phyloP scores from a whole-genome alignment of 2,113 vertebrate genomes.

The Hemibagrus wyckioides region DNA sequence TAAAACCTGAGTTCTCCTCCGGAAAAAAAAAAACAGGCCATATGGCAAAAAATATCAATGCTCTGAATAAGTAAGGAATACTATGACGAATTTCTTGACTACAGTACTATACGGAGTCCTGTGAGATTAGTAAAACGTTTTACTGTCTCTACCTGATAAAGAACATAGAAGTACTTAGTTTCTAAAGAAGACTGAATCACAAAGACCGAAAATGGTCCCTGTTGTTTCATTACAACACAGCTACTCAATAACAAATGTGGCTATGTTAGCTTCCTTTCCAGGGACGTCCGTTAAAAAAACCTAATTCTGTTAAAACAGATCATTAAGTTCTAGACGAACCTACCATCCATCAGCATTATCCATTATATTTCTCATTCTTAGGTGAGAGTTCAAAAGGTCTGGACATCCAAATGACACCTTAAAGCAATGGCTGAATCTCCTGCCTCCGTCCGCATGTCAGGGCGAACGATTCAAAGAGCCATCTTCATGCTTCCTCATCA shows the following conservation, averaged over 20 bases:
- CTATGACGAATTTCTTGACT: conserved; percentile 14
- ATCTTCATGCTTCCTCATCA: conserved; percentile 26
- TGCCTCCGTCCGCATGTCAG: conserved; percentile 2
- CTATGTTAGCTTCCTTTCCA: conserved; percentile 12
- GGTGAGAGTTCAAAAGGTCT: conserved; percentile 27
- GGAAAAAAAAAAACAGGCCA: conserved; percentile 32
- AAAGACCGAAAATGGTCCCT: conserved; percentile 16
- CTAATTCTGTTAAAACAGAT: background rate
- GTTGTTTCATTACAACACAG: conserved; percentile 43
- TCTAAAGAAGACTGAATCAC: conserved; percentile 28
- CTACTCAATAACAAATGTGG: conserved; percentile 39
- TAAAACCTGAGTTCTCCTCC: conserved; percentile 54
- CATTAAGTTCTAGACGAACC: background rate
- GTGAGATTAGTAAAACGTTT: conserved; percentile 35
- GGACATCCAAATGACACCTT: conserved; percentile 31
- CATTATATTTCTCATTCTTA: background rate
- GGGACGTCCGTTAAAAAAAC: conserved; percentile 1
- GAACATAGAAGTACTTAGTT: conserved; percentile 27
- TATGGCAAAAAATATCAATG: conserved; percentile 39
- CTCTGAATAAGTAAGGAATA: conserved; percentile 23
- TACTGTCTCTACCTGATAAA: conserved; percentile 40
- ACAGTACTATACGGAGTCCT: conserved; percentile 40
- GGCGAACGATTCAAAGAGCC: conserved; percentile 28
- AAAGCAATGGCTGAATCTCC: conserved; percentile 35
- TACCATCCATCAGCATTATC: background rate